A percentile compares a stretch with the other conserved stretches of the same genome.
Conservation (phyloP, 2,888 invertebrate species). For the Cyaniris semiargus region DNA sequence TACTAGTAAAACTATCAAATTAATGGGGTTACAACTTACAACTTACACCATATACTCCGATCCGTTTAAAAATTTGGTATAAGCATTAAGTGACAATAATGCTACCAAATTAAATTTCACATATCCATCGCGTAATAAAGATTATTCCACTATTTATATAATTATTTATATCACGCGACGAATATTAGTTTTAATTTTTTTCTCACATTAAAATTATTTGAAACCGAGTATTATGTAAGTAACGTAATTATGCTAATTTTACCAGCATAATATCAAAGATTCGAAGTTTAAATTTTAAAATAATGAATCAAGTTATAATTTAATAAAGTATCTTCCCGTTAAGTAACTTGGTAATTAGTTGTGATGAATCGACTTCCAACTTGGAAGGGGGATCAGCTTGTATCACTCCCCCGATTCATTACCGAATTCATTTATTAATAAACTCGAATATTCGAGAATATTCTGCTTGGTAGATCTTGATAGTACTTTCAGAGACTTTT, state of each 20-base stretch:
- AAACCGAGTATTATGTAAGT: not conserved
- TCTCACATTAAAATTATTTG: no score
- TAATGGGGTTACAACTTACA: not conserved
- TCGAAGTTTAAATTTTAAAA: not conserved
- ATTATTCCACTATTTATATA: no score
- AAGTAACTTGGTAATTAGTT: not conserved
- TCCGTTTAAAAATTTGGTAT: no score
- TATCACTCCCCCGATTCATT: not conserved
- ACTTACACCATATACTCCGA: not conserved
- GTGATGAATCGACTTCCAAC: not conserved
- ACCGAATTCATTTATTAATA: not conserved
- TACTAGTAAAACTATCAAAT: no score
- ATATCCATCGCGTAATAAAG: no score
- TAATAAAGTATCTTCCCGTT: not conserved
- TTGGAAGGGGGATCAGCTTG: not conserved
- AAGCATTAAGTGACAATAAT: no score
- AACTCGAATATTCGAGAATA: not conserved
- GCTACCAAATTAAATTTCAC: no score
- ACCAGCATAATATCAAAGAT: not conserved
- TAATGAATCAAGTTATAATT: not conserved
- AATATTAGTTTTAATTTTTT: no score
- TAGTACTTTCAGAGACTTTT: not conserved
- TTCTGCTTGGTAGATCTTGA: not conserved
- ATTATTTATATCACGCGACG: no score
- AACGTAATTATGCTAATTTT: not conserved